Evolutionary conservation across 2,113 vertebrate genomes (phyloP), one percentile per base, ranked within the genome.

Genomic region (Columbina picui): DNA sequence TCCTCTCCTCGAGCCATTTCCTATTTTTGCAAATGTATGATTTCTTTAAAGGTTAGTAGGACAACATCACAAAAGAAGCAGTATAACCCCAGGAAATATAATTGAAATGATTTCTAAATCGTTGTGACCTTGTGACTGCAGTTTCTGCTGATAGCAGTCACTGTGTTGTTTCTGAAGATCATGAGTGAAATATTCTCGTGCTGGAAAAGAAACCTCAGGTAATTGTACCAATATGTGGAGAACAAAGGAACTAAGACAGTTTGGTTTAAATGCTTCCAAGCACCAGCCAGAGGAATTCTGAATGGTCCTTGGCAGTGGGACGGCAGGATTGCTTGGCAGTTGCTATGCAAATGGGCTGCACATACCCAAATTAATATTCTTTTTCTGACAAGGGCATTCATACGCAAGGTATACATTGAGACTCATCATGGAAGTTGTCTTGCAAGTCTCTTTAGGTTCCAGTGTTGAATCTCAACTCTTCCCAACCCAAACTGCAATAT

Each of bases 41-140:
- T 90, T 95, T 93, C n/a, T 88, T 90, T 75, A 90, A 95, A 96
- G 88, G 88, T 93, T 88, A 93, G 71, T 84, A 93, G 60, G 89
- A 61, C 89, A 88, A 36, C 85, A 74, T 34, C 71, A 81, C 83
- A 93, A 70, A 94, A 87, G 59, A 73, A 90, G n/a, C n/a, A 2
- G 20, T n/a, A 22, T 60, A 77, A 90, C 83, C 60, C 47, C 39
- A 26, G 73, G 88, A 94, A 93, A 81, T 70, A 14, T 53, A 74
- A 81, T 47, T 43, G 73, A 90, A 94, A 56, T 47, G 0, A 78
- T 92, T 92, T 77, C 50, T 90, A 77, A 90, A 69, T 77, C 5
- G 2, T 57, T 55, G n/a, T 88, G 79, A 87, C 65, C 78, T 82
- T 84, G 10, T 65, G 50, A 77, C 55, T 83, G 52, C 68, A 52